Percentiles rank a stretch among this genome's conserved stretches.
phyloP scores from a whole-genome alignment of 2,113 vertebrate species.

The Prolemur simus region DNA sequence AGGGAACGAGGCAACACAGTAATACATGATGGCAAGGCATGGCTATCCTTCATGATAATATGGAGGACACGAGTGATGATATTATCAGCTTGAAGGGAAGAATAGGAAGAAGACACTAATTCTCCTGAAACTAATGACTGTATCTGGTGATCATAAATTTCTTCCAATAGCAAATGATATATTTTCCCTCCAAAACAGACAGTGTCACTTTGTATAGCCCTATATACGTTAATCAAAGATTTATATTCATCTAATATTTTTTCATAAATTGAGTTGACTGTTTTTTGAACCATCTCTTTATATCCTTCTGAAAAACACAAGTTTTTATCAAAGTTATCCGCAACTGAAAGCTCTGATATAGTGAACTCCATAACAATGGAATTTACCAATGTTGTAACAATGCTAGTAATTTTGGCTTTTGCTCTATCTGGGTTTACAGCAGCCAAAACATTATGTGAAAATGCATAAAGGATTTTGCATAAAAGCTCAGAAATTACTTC shows the following conservation, averaged over 20 bases:
- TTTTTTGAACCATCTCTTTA: constrained; percentile 66
- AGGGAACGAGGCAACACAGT: constrained; percentile 66
- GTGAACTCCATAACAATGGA: constrained; percentile 71
- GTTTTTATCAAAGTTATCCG: constrained; percentile 47
- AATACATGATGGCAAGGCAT: constrained; percentile 45
- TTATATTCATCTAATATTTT: constrained; percentile 66
- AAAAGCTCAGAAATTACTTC: constrained; percentile 76
- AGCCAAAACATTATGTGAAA: constrained; percentile 50
- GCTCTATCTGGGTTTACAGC: constrained; percentile 15
- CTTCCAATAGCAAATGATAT: constrained; percentile 71
- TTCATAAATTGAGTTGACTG: constrained; percentile 60
- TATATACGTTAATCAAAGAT: constrained; percentile 59
- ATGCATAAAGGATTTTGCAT: constrained; percentile 68
- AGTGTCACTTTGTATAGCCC: constrained; percentile 56
- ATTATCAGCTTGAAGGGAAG: constrained; percentile 60
- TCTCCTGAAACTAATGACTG: constrained; percentile 70
- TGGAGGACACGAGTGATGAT: constrained; percentile 71
- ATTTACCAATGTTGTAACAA: constrained; percentile 66
- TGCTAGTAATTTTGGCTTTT: constrained; percentile 33
- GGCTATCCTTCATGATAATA: constrained; percentile 14
- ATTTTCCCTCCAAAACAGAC: constrained; percentile 67
- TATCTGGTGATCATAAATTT: constrained; percentile 75
- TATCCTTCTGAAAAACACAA: constrained; percentile 46
- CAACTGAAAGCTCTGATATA: constrained; percentile 68
- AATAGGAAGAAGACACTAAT: constrained; percentile 50